Conservation (phyloP, 2,797 vertebrate species). For the Phyllotis vaccarum region DNA sequence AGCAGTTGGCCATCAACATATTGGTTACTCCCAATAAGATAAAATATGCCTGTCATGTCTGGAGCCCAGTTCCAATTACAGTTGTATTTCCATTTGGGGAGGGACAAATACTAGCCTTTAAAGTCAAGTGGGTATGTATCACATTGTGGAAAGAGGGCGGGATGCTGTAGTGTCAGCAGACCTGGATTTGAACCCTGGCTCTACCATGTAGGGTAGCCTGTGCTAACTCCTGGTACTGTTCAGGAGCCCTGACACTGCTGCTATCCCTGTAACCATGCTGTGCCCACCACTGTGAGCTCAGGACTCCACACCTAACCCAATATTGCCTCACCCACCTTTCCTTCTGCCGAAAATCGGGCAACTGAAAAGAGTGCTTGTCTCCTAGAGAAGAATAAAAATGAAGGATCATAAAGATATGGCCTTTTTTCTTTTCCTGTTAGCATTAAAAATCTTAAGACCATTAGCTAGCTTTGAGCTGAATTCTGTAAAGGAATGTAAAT, state of each 20-base stretch:
- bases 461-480: constrained; percentile 54
- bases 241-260: not conserved
- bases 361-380: not conserved
- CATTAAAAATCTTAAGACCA: not conserved
- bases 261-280: not conserved
- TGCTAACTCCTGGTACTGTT: not conserved
- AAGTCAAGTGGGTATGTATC: not conserved
- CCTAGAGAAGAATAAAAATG: constrained; percentile 35
- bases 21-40: not conserved
- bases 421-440: constrained; percentile 10
- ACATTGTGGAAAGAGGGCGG: not conserved
- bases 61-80: not conserved
- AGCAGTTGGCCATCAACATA: constrained; percentile 13
- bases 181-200: not conserved
- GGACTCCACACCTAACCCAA: not conserved
- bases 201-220: not conserved
- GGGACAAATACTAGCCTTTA: not conserved
- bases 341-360: not conserved
- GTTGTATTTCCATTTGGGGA: not conserved
- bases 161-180: not conserved
- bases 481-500: constrained; percentile 63
- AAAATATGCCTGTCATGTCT: not conserved
- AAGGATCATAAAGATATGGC: constrained; percentile 2
- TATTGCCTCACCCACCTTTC: not conserved
- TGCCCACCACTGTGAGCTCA: not conserved